Evolutionary conservation across 2,113 vertebrate genomes (phyloP).

Genomic region (Sprattus sprattus): DNA sequence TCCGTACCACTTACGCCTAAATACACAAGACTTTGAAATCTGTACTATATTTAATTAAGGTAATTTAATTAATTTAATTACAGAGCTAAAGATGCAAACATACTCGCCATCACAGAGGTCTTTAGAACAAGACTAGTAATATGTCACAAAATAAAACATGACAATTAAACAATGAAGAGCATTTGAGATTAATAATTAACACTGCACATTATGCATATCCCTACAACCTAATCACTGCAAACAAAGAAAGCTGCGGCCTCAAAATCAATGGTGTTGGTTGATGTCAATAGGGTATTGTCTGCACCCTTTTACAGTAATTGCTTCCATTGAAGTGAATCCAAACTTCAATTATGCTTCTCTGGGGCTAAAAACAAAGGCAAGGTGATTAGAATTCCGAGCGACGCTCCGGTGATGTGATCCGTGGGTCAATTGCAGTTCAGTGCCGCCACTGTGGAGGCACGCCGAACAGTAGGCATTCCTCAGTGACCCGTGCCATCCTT

Average conservation of each 20-base stretch:
- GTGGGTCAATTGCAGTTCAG: background rate
- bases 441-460: background rate
- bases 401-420: background rate
- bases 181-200: background rate
- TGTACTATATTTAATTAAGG: background rate
- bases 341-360: background rate
- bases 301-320: background rate
- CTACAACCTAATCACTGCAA: background rate
- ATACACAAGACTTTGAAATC: background rate
- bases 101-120: background rate
- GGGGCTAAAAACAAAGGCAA: background rate
- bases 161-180: background rate
- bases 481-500: background rate
- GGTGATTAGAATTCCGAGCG: background rate
- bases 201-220: background rate
- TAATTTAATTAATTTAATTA: background rate
- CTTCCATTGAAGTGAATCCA: constrained; percentile 3
- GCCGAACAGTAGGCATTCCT: background rate
- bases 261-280: background rate
- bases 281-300: background rate
- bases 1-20: background rate
- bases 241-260: background rate
- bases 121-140: background rate
- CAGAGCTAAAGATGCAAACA: background rate
- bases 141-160: background rate